These are phyloP conservation scores for Botrylloides violaceus DNA, from an alignment of 23 tunicate genomes.

Conservation along the genomic window DNA sequence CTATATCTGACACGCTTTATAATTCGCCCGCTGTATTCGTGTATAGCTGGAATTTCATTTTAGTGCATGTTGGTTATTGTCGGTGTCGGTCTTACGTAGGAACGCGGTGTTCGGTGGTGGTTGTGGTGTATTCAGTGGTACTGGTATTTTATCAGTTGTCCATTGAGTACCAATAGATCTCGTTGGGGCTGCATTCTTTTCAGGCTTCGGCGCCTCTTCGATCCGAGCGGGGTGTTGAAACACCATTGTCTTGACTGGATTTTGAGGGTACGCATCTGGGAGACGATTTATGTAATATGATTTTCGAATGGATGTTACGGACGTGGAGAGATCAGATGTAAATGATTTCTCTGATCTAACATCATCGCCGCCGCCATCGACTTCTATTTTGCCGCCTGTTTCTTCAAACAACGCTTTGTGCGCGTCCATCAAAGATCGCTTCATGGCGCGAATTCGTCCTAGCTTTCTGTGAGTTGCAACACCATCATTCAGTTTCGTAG, in stretches of 20 bases:
- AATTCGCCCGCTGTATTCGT: too few species aligned
- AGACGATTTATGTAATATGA: slow-evolving; percentile 17
- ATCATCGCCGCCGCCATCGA: slow-evolving; percentile 11
- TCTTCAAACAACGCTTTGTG: slow-evolving; percentile 11
- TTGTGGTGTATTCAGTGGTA: neutral
- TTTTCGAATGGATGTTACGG: neutral
- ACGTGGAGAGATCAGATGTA: neutral
- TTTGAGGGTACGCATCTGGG: neutral
- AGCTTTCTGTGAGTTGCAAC: slow-evolving; percentile 5
- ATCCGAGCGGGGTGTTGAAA: slow-evolving; percentile 7
- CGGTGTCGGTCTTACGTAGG: neutral
- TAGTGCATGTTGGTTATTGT: too few species aligned
- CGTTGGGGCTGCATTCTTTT: neutral
- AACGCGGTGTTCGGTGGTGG: neutral
- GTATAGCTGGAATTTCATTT: too few species aligned
- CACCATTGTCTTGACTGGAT: neutral
- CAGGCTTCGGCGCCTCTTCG: neutral
- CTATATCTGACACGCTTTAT: too few species aligned
- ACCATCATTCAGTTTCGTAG: slow-evolving; percentile 6
- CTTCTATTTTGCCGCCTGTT: neutral
- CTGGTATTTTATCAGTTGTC: slow-evolving; percentile 2
- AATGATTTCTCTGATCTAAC: slow-evolving; percentile 15
- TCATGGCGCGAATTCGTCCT: slow-evolving; percentile 20
- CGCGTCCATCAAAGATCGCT: slow-evolving; percentile 10
- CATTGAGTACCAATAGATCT: slow-evolving; percentile 8